A percentile compares a stretch with the other conserved stretches of the same genome.
These are phyloP conservation scores for Leptestheria dahalacensis DNA, from an alignment of 1,140 invertebrate genomes.

Conservation along the genomic window DNA sequence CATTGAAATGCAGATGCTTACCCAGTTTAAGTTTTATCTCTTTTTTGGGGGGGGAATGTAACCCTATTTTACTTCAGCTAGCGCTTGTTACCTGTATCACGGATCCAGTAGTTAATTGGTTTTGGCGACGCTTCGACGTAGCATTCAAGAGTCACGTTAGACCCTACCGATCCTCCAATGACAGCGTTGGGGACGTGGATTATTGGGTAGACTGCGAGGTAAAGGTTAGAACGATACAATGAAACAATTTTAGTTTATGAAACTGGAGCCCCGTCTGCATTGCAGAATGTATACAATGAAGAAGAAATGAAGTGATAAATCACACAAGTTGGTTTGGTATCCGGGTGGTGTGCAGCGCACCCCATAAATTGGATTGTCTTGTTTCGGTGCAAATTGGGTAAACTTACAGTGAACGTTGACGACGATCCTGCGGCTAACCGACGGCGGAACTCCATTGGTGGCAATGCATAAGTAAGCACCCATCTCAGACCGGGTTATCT, in stretches of 20 bases:
- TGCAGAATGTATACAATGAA: too few relatives aligned
- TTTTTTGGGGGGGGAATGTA: too few relatives aligned
- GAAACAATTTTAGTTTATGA: too few relatives aligned
- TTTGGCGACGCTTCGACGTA: slow-evolving; percentile 26
- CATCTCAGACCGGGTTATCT: slow-evolving; percentile 71
- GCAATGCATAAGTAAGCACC: slow-evolving; percentile 66
- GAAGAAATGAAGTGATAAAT: too few relatives aligned
- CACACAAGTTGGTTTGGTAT: too few relatives aligned
- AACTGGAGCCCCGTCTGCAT: too few relatives aligned
- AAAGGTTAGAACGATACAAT: too few relatives aligned
- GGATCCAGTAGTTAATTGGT: slow-evolving; percentile 75
- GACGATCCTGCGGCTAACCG: slow-evolving; percentile 62
- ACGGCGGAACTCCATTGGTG: slow-evolving; percentile 60
- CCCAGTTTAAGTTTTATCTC: too few relatives aligned
- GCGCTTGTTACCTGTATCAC: slow-evolving; percentile 60
- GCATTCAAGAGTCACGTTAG: background rate
- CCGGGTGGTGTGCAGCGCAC: too few relatives aligned
- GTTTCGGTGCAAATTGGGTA: slow-evolving; percentile 17
- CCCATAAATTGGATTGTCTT: background rate
- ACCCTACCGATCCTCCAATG: background rate
- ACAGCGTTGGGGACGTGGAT: slow-evolving; percentile 5
- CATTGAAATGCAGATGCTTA: too few relatives aligned
- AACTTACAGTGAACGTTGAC: slow-evolving; percentile 72
- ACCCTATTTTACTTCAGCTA: too few relatives aligned
- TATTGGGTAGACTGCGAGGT: background rate